Base-by-base conservation (phyloP, 2,113 vertebrate species). In the Mionectes macconnelli region DNA sequence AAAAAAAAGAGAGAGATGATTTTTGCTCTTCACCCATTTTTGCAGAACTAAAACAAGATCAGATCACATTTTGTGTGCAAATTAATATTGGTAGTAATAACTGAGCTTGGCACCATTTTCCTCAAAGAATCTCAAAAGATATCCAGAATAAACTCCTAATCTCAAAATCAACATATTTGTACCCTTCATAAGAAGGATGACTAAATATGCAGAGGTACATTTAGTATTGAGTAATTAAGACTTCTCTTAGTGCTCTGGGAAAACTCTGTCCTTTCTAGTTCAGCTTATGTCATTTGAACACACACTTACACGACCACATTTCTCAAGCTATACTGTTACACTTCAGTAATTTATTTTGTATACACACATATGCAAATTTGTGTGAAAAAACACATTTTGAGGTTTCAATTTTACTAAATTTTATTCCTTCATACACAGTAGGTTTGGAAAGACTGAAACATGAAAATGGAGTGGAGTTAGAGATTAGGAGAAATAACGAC, bases 371-470 rank as follows among this genome's bases (percentile, higher is more conserved):
- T 24, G n/a, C 35, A 86, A 68, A 49, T 63, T 17, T 40, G 19
- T 20, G 5, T 0, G 2, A 60, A 66, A 62, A 23, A 1, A 2
- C 2, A 10, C 7, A 12, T 9, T 83, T 24, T 60, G n/a, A 75
- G 6, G 17, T 44, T 93, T 79, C 4, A 59, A 44, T 85, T 70
- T 85, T 22, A 78, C 17, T 70, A 13, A 8, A 25, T 69, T 69
- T 79, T 80, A 31, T 31, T 75, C 33, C 89, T 62, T 68, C 40
- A 64, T 8, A 2, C 47, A 68, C 25, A 64, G 19, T 5, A 37
- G 18, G 12, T 33, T 81, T 30, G 69, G 33, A 45, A 87, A 77
- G 35, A 69, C 40, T 45, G 33, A 80, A 80, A 67, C 10, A 35
- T 39, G 17, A 50, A 44, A 68, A 44, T 14, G 63, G 62, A 30